These are phyloP conservation scores for Pardosa pseudoannulata DNA, from an alignment of 2,888 invertebrate genomes.

Conservation along the genomic window DNA sequence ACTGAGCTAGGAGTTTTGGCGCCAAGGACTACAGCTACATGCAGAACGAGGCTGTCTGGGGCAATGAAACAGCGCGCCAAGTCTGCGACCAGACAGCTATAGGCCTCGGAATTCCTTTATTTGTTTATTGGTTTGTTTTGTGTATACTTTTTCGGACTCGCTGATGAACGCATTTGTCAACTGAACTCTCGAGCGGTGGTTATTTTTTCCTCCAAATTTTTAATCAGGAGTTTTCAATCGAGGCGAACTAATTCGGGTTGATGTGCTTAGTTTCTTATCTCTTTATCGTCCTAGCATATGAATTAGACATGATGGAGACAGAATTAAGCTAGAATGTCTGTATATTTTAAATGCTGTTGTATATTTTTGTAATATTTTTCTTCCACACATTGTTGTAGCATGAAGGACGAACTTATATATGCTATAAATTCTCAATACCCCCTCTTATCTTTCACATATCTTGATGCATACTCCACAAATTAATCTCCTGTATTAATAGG, in stretches of 20 bases:
- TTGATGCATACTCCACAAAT: too few relatives aligned
- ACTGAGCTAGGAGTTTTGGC: constrained; percentile 71
- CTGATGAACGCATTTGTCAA: constrained; percentile 28
- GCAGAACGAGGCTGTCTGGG: constrained; percentile 27
- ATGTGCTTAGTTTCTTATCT: not conserved
- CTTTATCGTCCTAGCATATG: not conserved
- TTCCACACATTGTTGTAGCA: too few relatives aligned
- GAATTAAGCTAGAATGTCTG: not conserved
- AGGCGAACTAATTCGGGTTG: not conserved
- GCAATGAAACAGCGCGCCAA: constrained; percentile 27
- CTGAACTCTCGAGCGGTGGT: not conserved
- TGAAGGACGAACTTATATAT: too few relatives aligned
- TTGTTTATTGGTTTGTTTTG: constrained; percentile 42
- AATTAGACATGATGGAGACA: not conserved
- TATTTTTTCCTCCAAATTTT: not conserved
- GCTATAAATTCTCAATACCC: too few relatives aligned
- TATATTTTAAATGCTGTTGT: too few relatives aligned
- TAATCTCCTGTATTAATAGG: too few relatives aligned
- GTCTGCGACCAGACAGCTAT: constrained; percentile 43
- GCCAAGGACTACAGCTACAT: constrained; percentile 66
- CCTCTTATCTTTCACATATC: too few relatives aligned
- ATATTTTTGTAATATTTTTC: too few relatives aligned
- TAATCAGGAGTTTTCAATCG: not conserved
- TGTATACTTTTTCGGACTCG: constrained; percentile 36
- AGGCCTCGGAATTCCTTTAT: constrained; percentile 46